Evolutionary conservation across 2,888 invertebrate species (phyloP).

Genomic region (Esperia sulphurella): DNA sequence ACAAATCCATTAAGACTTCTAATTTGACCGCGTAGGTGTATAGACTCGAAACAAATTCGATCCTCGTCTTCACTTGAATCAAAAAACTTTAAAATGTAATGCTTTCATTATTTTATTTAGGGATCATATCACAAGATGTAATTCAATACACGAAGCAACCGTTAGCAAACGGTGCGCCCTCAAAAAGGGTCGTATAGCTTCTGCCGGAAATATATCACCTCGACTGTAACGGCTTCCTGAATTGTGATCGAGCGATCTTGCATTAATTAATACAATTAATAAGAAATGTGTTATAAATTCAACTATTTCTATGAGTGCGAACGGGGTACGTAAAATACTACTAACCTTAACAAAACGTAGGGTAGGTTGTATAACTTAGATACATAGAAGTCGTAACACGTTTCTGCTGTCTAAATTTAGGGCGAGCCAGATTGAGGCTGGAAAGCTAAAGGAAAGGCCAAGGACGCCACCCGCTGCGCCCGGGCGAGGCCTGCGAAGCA

Average conservation of each 20-base stretch:
- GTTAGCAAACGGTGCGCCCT: constrained; percentile 53
- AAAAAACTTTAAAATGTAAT: too few relatives aligned
- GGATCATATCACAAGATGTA: constrained; percentile 29
- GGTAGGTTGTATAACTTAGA: too few relatives aligned
- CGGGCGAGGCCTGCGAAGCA: constrained; percentile 36
- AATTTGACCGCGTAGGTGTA: too few relatives aligned
- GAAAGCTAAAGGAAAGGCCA: constrained; percentile 39
- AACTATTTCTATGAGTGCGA: too few relatives aligned
- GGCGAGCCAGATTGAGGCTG: constrained; percentile 23
- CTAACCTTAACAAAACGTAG: too few relatives aligned
- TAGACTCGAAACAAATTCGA: too few relatives aligned
- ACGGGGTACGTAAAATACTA: too few relatives aligned
- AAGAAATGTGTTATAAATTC: too few relatives aligned
- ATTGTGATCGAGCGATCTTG: constrained; percentile 26
- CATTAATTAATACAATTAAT: constrained; percentile 2
- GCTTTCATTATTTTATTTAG: background rate
- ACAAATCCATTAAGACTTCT: too few relatives aligned
- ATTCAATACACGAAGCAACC: constrained; percentile 42
- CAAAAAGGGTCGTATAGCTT: constrained; percentile 38
- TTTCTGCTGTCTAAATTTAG: constrained; percentile 29
- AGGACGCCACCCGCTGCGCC: constrained; percentile 39
- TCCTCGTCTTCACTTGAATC: background rate
- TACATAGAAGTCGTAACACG: too few relatives aligned
- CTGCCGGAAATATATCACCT: constrained; percentile 50
- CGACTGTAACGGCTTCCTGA: constrained; percentile 52